Conservation (phyloP, 37 sponge, comb jelly and placozoan species). For the Diacarnus erythraeanus region DNA sequence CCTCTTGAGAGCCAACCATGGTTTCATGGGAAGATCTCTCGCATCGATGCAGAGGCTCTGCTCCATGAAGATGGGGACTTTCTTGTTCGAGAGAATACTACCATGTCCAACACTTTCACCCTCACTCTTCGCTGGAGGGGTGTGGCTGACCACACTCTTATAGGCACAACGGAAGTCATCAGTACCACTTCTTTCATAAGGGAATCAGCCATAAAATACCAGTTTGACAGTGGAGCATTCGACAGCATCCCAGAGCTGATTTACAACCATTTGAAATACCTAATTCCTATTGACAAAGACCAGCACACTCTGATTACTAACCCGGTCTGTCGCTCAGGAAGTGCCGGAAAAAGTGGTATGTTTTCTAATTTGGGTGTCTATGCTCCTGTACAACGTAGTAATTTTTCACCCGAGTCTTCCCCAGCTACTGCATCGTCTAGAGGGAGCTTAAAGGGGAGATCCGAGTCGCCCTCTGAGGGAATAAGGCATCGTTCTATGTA, state of each 20-base stretch:
- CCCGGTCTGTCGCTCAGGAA: conserved; percentile 46
- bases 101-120: conserved; percentile 41
- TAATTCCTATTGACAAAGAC: conserved; percentile 56
- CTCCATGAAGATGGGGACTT: conserved; percentile 82
- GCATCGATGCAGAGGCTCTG: conserved; percentile 44
- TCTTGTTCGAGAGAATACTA: conserved; percentile 70
- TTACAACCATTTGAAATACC: conserved; percentile 67
- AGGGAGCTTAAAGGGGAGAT: background rate
- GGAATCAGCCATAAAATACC: conserved; percentile 46
- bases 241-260: conserved; percentile 79
- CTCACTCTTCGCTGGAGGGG: conserved; percentile 57
- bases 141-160: conserved; percentile 39
- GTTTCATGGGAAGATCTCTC: conserved; percentile 72
- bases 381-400: background rate
- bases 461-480: background rate
- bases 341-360: background rate
- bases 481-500: background rate
- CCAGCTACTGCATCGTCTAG: background rate
- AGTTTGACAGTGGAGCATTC: conserved; percentile 76
- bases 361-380: background rate
- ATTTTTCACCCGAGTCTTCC: background rate
- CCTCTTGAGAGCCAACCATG: conserved; percentile 74
- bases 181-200: conserved; percentile 8
- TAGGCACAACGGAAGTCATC: conserved; percentile 52
- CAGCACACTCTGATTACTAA: conserved; percentile 38